Conservation (phyloP, 2,888 invertebrate species). For the Idaea dimidiata region DNA sequence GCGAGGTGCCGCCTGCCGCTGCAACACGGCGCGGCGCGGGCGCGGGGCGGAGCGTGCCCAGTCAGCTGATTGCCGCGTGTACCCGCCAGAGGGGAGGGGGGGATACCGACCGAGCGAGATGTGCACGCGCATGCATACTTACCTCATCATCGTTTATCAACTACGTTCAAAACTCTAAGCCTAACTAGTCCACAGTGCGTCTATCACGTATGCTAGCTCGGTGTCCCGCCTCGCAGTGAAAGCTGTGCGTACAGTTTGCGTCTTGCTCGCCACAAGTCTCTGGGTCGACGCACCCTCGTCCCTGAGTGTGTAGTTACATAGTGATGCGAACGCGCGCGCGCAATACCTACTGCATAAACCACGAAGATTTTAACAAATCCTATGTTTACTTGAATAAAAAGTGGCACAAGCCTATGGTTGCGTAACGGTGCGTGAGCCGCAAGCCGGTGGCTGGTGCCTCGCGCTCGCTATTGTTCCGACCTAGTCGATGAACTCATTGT, state of each 20-base stretch:
- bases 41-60: slow-evolving; percentile 47
- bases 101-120: background rate
- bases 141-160: background rate
- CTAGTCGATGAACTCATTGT: slow-evolving; percentile 55
- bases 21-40: slow-evolving; percentile 44
- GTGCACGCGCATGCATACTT: background rate
- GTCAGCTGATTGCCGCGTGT: slow-evolving; percentile 73
- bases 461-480: slow-evolving; percentile 46
- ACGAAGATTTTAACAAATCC: slow-evolving; percentile 21
- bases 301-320: background rate
- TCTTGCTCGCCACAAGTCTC: background rate
- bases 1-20: slow-evolving; percentile 18
- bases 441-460: slow-evolving; percentile 35
- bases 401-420: slow-evolving; percentile 62
- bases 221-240: too few relatives aligned
- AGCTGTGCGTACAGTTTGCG: background rate
- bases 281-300: slow-evolving; percentile 6
- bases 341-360: slow-evolving; percentile 2
- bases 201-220: too few relatives aligned
- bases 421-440: slow-evolving; percentile 57
- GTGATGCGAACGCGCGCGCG: background rate
- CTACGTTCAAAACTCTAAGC: too few relatives aligned
- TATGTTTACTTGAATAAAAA: slow-evolving; percentile 53
- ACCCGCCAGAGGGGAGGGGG: too few relatives aligned
- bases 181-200: too few relatives aligned